Evolutionary conservation across 2,888 invertebrate species (phyloP), one percentile per base, ranked within the genome.

Genomic region (Eupithecia dodoneata): DNA sequence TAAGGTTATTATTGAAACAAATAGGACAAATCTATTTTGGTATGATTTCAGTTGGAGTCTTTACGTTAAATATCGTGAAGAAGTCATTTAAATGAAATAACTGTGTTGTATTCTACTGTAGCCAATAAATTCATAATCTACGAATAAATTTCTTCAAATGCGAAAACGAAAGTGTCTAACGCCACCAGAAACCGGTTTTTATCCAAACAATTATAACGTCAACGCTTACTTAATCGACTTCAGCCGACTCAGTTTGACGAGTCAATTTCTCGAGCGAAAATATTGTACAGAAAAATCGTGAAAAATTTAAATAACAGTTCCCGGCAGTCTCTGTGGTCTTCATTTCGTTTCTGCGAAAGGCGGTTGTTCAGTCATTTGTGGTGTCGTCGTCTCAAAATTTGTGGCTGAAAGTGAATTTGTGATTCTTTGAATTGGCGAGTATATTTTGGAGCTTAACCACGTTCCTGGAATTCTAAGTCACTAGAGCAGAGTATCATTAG

Each of bases 151-250:
- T 42, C n/a, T 10, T 45, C 0, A 7, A 70, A 47, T 67, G 18
- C 10, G 18, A 75, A 67, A 77, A 77, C 65, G 72, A 75, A 77
- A 72, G 72, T 66, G 63, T 44, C 67, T 30, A 71, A 63, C 72
- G 72, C 49, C 30, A 15, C 65, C 55, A 75, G 65, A 76, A 77
- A 81, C 82, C 55, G 79, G 80, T 81, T 42, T 67, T 82, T 82
- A 82, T 81, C 79, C 47, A 55, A 72, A 75, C 73, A 76, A 74
- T 73, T 76, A 59, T 70, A 79, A 73, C 10, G 73, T 75, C 44
- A 79, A 67, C 71, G 71, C 71, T 52, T 59, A 65, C 73, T 78
- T 78, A 75, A 78, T 79, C 77, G 78, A 44, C 41, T 59, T 55
- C 44, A 42, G 66, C 63, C n/a, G 70, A 75, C 76, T 76, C 71